Conservation (phyloP, 2,113 vertebrate genomes). For the Chaenogobius annularis region DNA sequence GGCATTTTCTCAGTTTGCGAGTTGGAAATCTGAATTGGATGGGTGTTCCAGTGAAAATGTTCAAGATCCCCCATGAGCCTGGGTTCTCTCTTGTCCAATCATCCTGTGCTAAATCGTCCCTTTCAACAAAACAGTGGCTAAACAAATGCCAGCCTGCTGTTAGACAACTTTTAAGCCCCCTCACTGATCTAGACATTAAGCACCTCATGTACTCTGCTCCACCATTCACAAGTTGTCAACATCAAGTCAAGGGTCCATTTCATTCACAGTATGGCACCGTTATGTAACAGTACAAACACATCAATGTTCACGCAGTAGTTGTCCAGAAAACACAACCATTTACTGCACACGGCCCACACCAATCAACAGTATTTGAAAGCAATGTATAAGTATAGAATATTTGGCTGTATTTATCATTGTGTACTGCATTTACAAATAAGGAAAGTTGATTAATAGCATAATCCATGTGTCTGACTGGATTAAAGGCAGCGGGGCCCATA, state of each 20-base stretch:
- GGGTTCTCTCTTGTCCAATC: no score
- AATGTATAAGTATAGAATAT: neutral
- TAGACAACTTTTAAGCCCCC: neutral
- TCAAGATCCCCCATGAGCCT: no score
- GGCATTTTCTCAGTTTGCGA: no score
- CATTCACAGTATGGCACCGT: neutral
- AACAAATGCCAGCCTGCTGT: no score
- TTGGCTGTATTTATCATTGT: neutral
- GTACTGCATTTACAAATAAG: slow-evolving; percentile 14
- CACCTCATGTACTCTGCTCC: neutral
- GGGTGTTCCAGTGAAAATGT: no score
- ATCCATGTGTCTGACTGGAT: slow-evolving; percentile 33
- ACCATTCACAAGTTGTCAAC: neutral
- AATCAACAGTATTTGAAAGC: neutral
- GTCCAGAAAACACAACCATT: neutral
- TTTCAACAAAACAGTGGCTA: no score
- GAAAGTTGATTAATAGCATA: slow-evolving; percentile 25
- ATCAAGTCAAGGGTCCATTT: neutral
- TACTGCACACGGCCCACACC: neutral
- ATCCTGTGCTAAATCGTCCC: no score
- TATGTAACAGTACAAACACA: neutral
- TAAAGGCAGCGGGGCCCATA: slow-evolving; percentile 20
- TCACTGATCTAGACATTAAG: neutral
- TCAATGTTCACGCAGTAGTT: no score
- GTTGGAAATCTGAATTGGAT: no score